phyloP scores from a whole-genome alignment of 2,797 vertebrate genomes.

The Taenioides sp. region DNA sequence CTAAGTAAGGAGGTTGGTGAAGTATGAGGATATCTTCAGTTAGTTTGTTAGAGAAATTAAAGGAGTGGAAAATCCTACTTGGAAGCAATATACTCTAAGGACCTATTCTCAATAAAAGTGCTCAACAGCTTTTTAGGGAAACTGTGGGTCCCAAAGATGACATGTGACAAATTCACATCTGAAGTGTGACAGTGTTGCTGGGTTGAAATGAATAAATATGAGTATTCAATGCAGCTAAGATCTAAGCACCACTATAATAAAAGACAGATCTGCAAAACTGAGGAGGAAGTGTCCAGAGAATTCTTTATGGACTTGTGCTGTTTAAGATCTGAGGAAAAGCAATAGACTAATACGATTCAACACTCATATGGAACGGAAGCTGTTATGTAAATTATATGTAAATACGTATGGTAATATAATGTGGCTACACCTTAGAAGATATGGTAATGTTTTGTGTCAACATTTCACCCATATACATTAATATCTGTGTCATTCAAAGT shows the following conservation, averaged over 20 bases:
- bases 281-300: neutral
- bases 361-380: too few species aligned
- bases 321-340: too few species aligned
- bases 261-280: neutral
- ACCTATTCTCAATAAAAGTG: constrained; percentile 30
- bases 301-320: neutral
- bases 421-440: neutral
- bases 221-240: constrained; percentile 44
- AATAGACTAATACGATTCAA: too few species aligned
- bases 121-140: constrained; percentile 38
- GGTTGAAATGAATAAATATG: constrained; percentile 42
- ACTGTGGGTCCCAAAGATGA: constrained; percentile 28
- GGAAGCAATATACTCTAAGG: constrained; percentile 2
- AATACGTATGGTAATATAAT: neutral
- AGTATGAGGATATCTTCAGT: constrained; percentile 36
- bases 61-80: constrained; percentile 19
- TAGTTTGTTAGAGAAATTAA: constrained; percentile 15
- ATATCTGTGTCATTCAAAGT: neutral
- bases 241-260: constrained; percentile 25
- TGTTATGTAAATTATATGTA: neutral
- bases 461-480: neutral
- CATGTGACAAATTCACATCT: constrained; percentile 52
- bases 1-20: constrained; percentile 19
- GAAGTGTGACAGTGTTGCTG: constrained; percentile 33
- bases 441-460: neutral